A percentile compares a stretch with the other conserved stretches of the same genome.
phyloP scores from a whole-genome alignment of 2,797 vertebrate species.

The Mus caroli region DNA sequence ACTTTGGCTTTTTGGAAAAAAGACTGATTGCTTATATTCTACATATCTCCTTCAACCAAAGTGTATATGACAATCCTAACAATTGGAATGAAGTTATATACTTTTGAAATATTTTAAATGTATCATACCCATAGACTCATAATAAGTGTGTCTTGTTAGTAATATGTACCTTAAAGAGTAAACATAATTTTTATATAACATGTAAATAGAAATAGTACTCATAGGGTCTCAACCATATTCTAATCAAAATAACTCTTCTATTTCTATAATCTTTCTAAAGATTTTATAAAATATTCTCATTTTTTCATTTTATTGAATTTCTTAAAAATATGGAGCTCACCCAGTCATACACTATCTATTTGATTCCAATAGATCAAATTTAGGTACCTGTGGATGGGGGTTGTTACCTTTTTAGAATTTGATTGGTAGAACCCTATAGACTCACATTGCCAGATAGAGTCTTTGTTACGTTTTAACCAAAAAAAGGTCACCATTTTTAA shows the following conservation, averaged over 20 bases:
- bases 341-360: not conserved
- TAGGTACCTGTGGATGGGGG: not conserved
- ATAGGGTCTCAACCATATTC: not conserved
- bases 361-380: slow-evolving; percentile 34
- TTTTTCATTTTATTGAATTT: slow-evolving; percentile 2
- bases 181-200: slow-evolving; percentile 49
- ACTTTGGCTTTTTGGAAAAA: slow-evolving; percentile 53
- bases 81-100: not conserved
- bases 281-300: slow-evolving; percentile 29
- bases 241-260: not conserved
- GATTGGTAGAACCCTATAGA: slow-evolving; percentile 2
- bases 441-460: not conserved
- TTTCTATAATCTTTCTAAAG: slow-evolving; percentile 44
- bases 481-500: slow-evolving; percentile 29
- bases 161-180: not conserved
- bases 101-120: not conserved
- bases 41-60: not conserved
- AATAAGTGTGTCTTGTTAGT: not conserved
- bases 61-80: slow-evolving; percentile 38
- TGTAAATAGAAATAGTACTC: not conserved
- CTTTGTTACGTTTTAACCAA: slow-evolving; percentile 50
- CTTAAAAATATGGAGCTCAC: slow-evolving; percentile 2
- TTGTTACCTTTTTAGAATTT: not conserved
- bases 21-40: not conserved
- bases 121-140: not conserved